These are phyloP conservation scores for Hipparchia semele DNA, from an alignment of 2,888 invertebrate genomes.

Conservation along the genomic window DNA sequence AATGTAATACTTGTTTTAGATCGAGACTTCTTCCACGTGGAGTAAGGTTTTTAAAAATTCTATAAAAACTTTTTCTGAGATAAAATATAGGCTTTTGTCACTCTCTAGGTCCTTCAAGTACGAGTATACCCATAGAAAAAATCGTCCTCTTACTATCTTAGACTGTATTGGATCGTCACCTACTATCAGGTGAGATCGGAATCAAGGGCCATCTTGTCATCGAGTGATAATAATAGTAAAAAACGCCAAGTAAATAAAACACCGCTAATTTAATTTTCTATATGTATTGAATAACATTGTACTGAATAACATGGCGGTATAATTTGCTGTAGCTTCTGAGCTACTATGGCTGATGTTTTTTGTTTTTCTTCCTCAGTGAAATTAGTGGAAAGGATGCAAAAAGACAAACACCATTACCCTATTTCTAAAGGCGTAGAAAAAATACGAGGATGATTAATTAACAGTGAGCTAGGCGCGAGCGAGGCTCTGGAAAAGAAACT, in stretches of 20 bases:
- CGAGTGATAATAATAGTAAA: no score
- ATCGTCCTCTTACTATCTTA: no score
- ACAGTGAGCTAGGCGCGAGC: slow-evolving; percentile 66
- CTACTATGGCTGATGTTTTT: slow-evolving; percentile 3
- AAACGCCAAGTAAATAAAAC: not conserved
- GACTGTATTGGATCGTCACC: no score
- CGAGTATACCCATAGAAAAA: no score
- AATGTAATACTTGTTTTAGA: no score
- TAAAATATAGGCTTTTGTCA: no score
- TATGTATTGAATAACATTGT: not conserved
- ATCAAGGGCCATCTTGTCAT: no score
- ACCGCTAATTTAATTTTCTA: not conserved
- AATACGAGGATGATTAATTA: slow-evolving; percentile 74
- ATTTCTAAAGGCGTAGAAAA: slow-evolving; percentile 66
- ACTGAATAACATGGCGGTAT: not conserved
- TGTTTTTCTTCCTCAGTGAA: slow-evolving; percentile 16
- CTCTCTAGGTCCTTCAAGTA: no score
- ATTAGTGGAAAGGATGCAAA: slow-evolving; percentile 25
- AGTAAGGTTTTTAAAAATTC: no score
- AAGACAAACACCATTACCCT: slow-evolving; percentile 44
- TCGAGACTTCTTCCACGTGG: no score
- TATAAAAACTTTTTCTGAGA: no score
- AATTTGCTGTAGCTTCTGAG: not conserved
- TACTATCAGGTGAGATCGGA: no score
- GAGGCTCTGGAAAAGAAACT: slow-evolving; percentile 67